Evolutionary conservation across 2,113 vertebrate genomes (phyloP), one percentile per base, ranked within the genome.

Genomic region (Pluvianellus socialis): DNA sequence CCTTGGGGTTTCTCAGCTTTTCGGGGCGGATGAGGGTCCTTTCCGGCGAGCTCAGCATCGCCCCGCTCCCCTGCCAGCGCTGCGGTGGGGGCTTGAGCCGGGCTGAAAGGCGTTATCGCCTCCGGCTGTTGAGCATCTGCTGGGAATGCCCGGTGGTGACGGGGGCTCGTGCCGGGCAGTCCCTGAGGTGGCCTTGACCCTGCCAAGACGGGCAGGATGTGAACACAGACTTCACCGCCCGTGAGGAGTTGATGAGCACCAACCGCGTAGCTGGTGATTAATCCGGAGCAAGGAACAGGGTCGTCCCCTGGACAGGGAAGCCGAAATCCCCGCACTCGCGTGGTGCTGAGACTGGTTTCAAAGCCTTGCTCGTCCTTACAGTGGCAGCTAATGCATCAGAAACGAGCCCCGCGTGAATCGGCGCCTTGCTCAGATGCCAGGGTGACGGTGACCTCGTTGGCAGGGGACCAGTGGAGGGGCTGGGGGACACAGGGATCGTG

Each of bases 321-420:
- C 19, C 6, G 72, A 5, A 6, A 6, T 27, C 8, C 7, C 68
- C 7, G 0, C 1, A 1, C 45, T 50, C 1, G 1, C 0, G 0
- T 2, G 53, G 30, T 23, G 0, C 42, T 53, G 10, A 3, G 4
- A 3, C 28, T 14, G 13, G 50, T 49, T 8, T 56, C 58, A 15
- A 49, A 49, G 55, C 53, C 55, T 17, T 12, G 1, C 23, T 8
- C 1, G 2, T 52, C 53, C 59, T 76, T 35, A 5, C 1, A 1
- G 44, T 2, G 0, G 33, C 85, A n/a, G 52, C 8, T 14, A 9
- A 42, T 11, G 3, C 5, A 0, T 22, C 1, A 4, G 55, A 68
- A 47, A 67, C 2, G 40, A 15, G 74, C 44, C 44, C 8, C 2
- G 23, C 0, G 3, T 8, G 67, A 32, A 26, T 28, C 4, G 0